Evolutionary conservation across 2,888 invertebrate species (phyloP).

Genomic region (Fissipunctia ypsillon): DNA sequence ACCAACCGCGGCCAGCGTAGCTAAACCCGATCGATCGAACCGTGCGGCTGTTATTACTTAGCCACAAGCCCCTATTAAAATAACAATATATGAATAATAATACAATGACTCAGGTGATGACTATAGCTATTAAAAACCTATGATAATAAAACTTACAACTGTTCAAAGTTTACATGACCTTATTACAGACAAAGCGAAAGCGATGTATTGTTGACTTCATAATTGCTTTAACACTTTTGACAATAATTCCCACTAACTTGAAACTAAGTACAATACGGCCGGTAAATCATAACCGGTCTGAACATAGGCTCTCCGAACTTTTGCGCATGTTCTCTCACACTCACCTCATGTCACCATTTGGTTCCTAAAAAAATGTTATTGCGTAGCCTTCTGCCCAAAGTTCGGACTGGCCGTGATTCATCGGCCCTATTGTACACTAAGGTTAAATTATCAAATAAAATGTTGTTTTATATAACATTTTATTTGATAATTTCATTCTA

Average conservation of each 20-base stretch:
- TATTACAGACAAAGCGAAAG: background rate
- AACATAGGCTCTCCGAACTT: no score
- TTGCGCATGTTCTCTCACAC: no score
- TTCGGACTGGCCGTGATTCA: no score
- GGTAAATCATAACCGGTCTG: no score
- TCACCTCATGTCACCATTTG: no score
- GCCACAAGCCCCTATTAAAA: no score
- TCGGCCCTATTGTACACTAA: background rate
- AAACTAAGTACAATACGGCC: background rate
- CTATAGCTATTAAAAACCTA: slow-evolving; percentile 42
- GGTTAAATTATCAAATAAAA: background rate
- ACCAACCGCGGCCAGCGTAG: no score
- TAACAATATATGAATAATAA: slow-evolving; percentile 15
- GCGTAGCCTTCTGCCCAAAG: no score
- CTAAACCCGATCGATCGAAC: no score
- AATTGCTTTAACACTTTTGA: background rate
- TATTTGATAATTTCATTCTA: no score
- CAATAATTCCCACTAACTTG: background rate
- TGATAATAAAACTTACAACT: slow-evolving; percentile 3
- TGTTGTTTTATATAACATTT: background rate
- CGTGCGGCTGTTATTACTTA: no score
- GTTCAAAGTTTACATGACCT: slow-evolving; percentile 2
- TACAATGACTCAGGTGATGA: slow-evolving; percentile 23
- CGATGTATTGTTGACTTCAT: background rate
- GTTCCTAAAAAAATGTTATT: no score